A percentile compares a stretch with the other conserved stretches of the same genome.
These are phyloP conservation scores for Hyles euphorbiae DNA, from an alignment of 1,140 invertebrate species.

Conservation along the genomic window DNA sequence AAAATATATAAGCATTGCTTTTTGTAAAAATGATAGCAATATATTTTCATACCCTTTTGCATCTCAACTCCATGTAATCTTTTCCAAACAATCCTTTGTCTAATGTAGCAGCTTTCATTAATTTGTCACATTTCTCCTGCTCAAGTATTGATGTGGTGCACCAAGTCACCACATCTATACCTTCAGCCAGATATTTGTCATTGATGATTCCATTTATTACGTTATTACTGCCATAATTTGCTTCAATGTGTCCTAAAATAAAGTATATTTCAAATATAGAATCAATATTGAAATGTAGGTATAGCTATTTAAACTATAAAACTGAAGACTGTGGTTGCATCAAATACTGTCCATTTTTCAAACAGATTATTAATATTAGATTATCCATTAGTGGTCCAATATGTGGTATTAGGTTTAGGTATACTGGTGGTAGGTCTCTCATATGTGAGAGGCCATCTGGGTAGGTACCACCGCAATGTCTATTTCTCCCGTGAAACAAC, in stretches of 20 bases:
- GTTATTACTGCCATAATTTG: conserved; percentile 29
- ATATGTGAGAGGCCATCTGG: too few relatives aligned
- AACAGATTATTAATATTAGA: too few relatives aligned
- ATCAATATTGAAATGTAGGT: neutral
- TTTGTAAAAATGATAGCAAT: conserved; percentile 5
- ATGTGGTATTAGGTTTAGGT: too few relatives aligned
- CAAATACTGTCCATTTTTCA: too few relatives aligned
- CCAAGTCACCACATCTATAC: conserved; percentile 78
- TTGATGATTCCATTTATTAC: too few relatives aligned
- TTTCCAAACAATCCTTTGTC: conserved; percentile 80
- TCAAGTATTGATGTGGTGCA: conserved; percentile 86
- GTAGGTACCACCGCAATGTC: too few relatives aligned
- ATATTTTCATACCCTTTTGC: conserved; percentile 74
- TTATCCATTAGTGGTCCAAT: too few relatives aligned
- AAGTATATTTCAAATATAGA: neutral
- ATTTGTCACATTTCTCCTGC: conserved; percentile 85
- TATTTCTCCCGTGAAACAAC: too few relatives aligned
- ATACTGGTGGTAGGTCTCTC: too few relatives aligned
- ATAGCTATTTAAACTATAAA: too few relatives aligned
- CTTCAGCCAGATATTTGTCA: conserved; percentile 19
- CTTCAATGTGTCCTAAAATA: conserved; percentile 9
- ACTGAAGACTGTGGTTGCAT: too few relatives aligned
- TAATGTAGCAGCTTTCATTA: conserved; percentile 79
- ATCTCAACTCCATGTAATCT: conserved; percentile 79
- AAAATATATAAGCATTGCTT: neutral